phyloP scores from a whole-genome alignment of 2,888 invertebrate species.

The Taphrorychus bicolor region DNA sequence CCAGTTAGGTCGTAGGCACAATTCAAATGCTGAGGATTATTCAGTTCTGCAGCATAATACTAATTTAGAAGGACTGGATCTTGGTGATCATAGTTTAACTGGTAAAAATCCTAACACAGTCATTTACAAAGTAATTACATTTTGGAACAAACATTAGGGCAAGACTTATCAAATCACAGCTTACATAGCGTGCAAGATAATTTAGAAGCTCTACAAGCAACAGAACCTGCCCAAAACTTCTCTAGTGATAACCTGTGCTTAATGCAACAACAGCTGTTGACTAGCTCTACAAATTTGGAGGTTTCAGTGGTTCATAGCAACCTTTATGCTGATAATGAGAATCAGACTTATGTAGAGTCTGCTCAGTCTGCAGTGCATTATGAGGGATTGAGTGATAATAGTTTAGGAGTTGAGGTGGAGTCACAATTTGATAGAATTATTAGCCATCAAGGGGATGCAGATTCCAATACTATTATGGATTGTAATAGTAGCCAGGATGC shows the following conservation, averaged over 20 bases:
- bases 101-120: constrained; percentile 18
- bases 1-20: constrained; percentile 50
- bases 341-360: neutral
- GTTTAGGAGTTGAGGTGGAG: constrained; percentile 37
- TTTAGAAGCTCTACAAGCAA: constrained; percentile 19
- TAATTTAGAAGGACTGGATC: constrained; percentile 54
- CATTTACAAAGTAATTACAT: neutral
- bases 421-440: constrained; percentile 34
- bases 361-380: neutral
- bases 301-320: constrained; percentile 48
- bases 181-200: constrained; percentile 45
- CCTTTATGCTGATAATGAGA: constrained; percentile 26
- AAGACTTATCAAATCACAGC: constrained; percentile 55
- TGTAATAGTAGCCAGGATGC: neutral
- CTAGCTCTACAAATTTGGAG: constrained; percentile 8
- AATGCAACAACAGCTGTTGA: constrained; percentile 26
- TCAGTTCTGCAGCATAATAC: constrained; percentile 54
- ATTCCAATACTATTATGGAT: neutral
- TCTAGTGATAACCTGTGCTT: constrained; percentile 19
- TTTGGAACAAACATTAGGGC: constrained; percentile 22
- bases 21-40: constrained; percentile 51
- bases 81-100: constrained; percentile 54
- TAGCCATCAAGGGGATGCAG: constrained; percentile 2
- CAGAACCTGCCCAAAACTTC: constrained; percentile 14
- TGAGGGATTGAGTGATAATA: constrained; percentile 22